These are phyloP conservation scores for Cryptoblepharus egeriae DNA, from an alignment of 2,797 vertebrate genomes.

Conservation along the genomic window DNA sequence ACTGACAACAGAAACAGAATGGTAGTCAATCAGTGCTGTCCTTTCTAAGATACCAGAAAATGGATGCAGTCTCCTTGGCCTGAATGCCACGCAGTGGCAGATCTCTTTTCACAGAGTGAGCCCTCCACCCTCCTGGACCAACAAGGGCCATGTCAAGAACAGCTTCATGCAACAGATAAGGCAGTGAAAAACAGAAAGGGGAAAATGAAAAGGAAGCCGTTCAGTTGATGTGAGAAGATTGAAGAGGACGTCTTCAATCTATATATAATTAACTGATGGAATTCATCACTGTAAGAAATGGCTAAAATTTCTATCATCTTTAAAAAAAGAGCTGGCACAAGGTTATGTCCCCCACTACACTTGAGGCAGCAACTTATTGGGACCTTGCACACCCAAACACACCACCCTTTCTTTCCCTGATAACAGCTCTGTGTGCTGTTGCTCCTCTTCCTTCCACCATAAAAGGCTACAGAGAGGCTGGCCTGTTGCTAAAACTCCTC, in stretches of 20 bases:
- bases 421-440: no score
- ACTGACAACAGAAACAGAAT: neutral
- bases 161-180: neutral
- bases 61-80: neutral
- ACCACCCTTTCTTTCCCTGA: no score
- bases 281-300: neutral
- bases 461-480: no score
- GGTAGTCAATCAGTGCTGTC: neutral
- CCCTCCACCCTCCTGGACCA: neutral
- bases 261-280: neutral
- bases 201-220: neutral
- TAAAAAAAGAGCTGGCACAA: no score
- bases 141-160: neutral
- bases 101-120: neutral
- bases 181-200: neutral
- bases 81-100: neutral
- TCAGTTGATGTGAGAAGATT: neutral
- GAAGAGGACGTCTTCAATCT: neutral
- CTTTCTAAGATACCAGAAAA: slow-evolving; percentile 7
- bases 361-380: no score
- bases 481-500: no score
- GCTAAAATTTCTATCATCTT: neutral
- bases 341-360: no score
- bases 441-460: no score
- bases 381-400: no score